A percentile compares a stretch with the other conserved stretches of the same genome.
Evolutionary conservation across 2,113 vertebrate species (phyloP).

Genomic region (Nanorana parkeri): DNA sequence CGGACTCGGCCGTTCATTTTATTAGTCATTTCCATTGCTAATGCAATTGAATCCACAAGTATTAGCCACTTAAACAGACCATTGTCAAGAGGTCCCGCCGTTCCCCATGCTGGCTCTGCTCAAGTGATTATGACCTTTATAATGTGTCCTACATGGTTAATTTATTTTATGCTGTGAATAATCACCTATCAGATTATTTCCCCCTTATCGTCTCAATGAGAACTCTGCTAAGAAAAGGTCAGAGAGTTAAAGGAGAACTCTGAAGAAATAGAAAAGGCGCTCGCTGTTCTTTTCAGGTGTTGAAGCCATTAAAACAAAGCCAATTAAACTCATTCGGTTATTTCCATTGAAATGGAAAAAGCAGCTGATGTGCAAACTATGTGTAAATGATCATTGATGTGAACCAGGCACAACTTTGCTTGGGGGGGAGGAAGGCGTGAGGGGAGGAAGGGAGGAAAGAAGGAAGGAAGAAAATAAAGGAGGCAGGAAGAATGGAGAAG

Average conservation of each 20-base stretch:
- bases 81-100: neutral
- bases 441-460: too few species aligned
- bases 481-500: too few species aligned
- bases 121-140: constrained; percentile 28
- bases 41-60: neutral
- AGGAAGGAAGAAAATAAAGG: too few species aligned
- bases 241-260: neutral
- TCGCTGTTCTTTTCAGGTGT: too few species aligned
- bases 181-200: constrained; percentile 8
- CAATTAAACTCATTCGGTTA: neutral
- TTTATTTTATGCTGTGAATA: constrained; percentile 33
- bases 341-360: too few species aligned
- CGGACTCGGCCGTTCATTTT: neutral
- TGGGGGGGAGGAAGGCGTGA: too few species aligned
- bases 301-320: neutral
- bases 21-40: constrained; percentile 21
- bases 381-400: too few species aligned
- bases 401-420: too few species aligned
- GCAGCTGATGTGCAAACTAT: too few species aligned
- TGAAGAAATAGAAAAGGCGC: neutral
- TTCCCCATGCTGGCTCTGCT: neutral
- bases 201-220: neutral
- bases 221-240: neutral
- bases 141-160: constrained; percentile 21
- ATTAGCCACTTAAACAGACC: neutral